Base-by-base conservation (phyloP, 2,888 invertebrate species). In the Macropis europaea region DNA sequence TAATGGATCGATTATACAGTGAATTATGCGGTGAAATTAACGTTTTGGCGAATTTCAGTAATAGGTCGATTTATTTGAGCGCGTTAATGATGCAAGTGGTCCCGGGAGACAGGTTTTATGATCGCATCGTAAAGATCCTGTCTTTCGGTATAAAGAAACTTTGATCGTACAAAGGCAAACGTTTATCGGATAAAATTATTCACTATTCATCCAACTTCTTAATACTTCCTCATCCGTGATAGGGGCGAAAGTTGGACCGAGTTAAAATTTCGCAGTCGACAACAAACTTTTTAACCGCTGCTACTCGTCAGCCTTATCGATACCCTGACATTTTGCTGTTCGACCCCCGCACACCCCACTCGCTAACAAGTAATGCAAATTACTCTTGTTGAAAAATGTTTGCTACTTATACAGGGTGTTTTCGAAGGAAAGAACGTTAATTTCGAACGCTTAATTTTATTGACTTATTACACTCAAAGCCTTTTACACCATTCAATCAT, bases 151-250 rank as follows among this genome's bases (percentile, higher is more conserved):
- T 67, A 63, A 77, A 60, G 74, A 77, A 77, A 77, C 68, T 78
- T 77, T 61, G 59, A 64, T 56, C 43, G 69, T 60, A 72, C 56
- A 66, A 67, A 72, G 59, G 56, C 60, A 66, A 75, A 66, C 72
- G 69, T 78, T 77, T 69, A 72, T 54, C 69, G 75, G 66, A 43
- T 62, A 72, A 78, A 78, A 77, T 77, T 78, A 78, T 78, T 78
- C 78, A 78, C 77, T 75, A 78, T 78, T 78, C 78, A 77, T 78
- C 78, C 69, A 78, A 78, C 75, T 78, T 78, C 54, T 70, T 73
- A 60, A 73, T 64, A 73, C 70, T 19, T 42, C 40, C 34, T 32
- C 47, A 13, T 38, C 26, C 40, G 36, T 15, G 59, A 54, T 62
- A 70, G 34, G 32, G n/a, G 60, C 22, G 50, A 43, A 70, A 73